Base-by-base conservation (phyloP, 1,140 invertebrate genomes). In the Whitmania pigra region DNA sequence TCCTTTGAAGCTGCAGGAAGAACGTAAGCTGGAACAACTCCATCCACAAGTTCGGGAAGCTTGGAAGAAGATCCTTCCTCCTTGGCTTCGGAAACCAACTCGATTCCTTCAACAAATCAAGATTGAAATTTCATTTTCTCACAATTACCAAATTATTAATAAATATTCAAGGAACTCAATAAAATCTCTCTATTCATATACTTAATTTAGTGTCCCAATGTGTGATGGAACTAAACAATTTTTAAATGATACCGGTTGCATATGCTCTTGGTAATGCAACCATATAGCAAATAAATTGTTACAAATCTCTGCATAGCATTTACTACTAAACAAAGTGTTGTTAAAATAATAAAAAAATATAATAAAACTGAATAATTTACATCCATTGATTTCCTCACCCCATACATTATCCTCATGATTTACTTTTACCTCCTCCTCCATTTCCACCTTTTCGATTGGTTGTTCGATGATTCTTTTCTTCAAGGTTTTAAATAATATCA, bases 361-460 rank as follows among this genome's bases (percentile, higher is more conserved):
- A 49, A 49, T 1, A 49, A 49, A 49, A 49, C 9, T 1, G 0
- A 3, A 49, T 11, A 49, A 49, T 63, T 63, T 15, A 6, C 9
- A 29, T 6, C 27, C 4, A 63, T 63, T 63, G 4, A 4, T 49
- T 6, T 53, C 80, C 78, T 86, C 86, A 87, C 92, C 93, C 91
- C 92, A 97, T 73, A 93, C 88, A 83, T 97, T 97, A 66, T 91
- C 90, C 77, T 91, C 89, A 78, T 95, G 93, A 18, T 92, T 71
- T 27, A 86, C 82, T 69, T 86, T 85, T 72, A 85, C 85, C n/a
- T 85, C 83, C 17, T 84, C 74, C 70, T 83, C 81, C 54, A 86
- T 85, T 22, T 83, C 82, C 2, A 85, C 74, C 29, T 77, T 76
- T 74, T 72, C 81, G 71, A 82, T 82, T 18, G 85, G 78, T 75